Evolutionary conservation across 2,113 vertebrate species (phyloP), one percentile per base, ranked within the genome.

Genomic region (Bambusicola thoracicus): DNA sequence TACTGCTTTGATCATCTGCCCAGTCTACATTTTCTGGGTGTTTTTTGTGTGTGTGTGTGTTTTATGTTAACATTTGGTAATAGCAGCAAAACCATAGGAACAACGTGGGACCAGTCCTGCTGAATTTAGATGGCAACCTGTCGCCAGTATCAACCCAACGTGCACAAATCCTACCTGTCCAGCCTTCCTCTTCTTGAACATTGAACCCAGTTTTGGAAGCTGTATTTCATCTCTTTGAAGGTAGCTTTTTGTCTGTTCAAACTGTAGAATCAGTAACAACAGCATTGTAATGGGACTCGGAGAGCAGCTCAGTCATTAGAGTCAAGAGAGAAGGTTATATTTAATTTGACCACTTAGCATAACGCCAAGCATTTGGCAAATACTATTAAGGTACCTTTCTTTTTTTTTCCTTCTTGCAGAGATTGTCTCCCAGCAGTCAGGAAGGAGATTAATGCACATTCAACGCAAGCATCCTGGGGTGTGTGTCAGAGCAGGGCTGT

Each of bases 401-500:
- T 44, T 27, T 44, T 27, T 49, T 40, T 8, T 22, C 40, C 25
- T n/a, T 21, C 38, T 8, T 62, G 61, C 82, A 95, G 59, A 93
- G 77, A 75, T 89, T 85, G 90, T 92, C 90, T 96, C 93, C 90
- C 80, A 55, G 62, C 49, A 82, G 4, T 81, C 77, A 78, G 78
- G 81, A 0, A 70, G 70, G 85, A 92, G 80, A 90, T 94, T 87
- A 92, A 93, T 95, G 85, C 91, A 87, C 86, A 90, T 95, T 95
- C 89, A 56, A 41, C 38, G 5, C 94, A 87, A 85, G 96, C 76
- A 4, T 93, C 90, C 82, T 80, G 95, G 80, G 85, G 90, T 68
- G 20, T n/a, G 9, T 93, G 94, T 94, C 94, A 94, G 95, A 93
- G 90, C 81, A 74, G 86, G 92, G 89, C 90, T 95, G 81, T 24